Percentiles rank a stretch among this genome's conserved stretches.
These are phyloP conservation scores for Neodiprion pinetum DNA, from an alignment of 1,140 invertebrate genomes.

Conservation along the genomic window DNA sequence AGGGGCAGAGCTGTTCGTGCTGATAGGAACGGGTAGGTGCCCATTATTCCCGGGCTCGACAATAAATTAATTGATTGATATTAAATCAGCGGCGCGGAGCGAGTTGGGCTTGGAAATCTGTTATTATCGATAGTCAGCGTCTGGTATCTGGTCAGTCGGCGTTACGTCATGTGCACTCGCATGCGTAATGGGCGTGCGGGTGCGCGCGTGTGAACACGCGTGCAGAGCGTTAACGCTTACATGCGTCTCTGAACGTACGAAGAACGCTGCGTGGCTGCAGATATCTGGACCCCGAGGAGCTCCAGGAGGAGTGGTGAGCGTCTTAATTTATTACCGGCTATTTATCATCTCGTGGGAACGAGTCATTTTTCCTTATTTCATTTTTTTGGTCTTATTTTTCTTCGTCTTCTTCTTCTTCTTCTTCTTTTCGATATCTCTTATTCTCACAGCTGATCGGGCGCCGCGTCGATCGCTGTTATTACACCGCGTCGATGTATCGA, in stretches of 20 bases:
- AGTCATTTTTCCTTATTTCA: conserved; percentile 21
- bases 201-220: too few relatives aligned
- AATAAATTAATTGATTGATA: conserved; percentile 4
- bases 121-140: background rate
- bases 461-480: background rate
- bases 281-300: background rate
- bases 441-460: conserved; percentile 7
- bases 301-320: background rate
- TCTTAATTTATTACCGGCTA: conserved; percentile 2
- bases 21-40: too few relatives aligned
- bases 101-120: background rate
- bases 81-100: background rate
- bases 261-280: background rate
- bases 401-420: background rate
- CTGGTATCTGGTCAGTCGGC: background rate
- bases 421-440: conserved; percentile 6
- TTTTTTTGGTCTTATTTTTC: background rate
- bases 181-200: too few relatives aligned
- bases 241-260: background rate
- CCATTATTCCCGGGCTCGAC: background rate
- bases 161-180: background rate
- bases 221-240: background rate
- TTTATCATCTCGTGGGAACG: conserved; percentile 2
- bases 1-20: too few relatives aligned
- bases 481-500: conserved; percentile 9